Base-by-base conservation (phyloP, 2,113 vertebrate genomes). In the Isurus oxyrinchus region DNA sequence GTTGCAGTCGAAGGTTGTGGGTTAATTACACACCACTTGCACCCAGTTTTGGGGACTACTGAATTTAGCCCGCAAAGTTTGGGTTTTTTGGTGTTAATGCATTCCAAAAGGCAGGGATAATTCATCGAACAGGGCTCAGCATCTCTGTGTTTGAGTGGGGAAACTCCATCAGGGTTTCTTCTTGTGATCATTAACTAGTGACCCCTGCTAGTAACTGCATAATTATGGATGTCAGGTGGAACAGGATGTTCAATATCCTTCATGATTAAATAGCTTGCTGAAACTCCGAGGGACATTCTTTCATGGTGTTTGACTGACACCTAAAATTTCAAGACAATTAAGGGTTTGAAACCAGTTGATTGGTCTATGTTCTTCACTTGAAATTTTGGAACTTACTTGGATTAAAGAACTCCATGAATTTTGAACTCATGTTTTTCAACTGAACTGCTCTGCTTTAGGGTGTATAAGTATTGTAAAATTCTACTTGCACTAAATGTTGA, bases 171-270 rank as follows among this genome's bases (percentile, higher is more conserved):
- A 16, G n/a, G 79, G 81, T 35, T 57, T 59, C 40, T 94, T 63
- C n/a, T 63, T 23, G 5, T 66, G 59, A 63, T 94, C 59, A 94
- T 94, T 94, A 94, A 63, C 59, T 63, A 21, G 57, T n/a, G 90
- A 94, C 57, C 59, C 90, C 90, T 63, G 59, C 59, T 94, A 94
- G 31, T 94, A 94, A 66, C 35, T 94, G 57, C 59, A 63, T 35
- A 63, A 94, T 63, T 94, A 63, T 40, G n/a, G 31, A 40, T 94
- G 90, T 93, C 90, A 94, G 90, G 90, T 94, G 14, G 90, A 94
- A 66, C 90, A 19, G 35, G 35, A 63, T 63, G n/a, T 94, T 63
- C 59, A 94, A n/a, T 94, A 44, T 61, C 14, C n/a, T 94, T n/a
- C 59, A 35, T 61, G 88, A 93, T 61, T 57, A 61, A 93, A 63